Percentiles rank a stretch among this genome's conserved stretches.
Conservation (phyloP, 1,140 invertebrate species). For the Nephila pilipes region DNA sequence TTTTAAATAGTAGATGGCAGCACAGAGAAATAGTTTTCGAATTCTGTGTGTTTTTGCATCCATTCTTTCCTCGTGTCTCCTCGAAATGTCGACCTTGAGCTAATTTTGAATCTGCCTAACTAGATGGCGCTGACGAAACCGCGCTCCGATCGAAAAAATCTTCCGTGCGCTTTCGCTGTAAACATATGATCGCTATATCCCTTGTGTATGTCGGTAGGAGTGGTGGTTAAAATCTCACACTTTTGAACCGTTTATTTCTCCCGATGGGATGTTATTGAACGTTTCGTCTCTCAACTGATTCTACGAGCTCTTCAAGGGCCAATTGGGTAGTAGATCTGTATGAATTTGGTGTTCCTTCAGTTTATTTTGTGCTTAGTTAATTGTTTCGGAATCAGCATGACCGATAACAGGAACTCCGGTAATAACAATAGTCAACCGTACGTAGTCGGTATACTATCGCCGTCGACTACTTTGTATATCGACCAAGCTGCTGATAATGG, state of each 20-base stretch:
- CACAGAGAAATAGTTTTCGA: neutral
- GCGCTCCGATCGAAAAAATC: slow-evolving; percentile 39
- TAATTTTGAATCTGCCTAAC: slow-evolving; percentile 40
- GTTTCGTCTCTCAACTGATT: slow-evolving; percentile 15
- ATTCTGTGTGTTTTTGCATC: neutral
- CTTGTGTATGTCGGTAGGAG: slow-evolving; percentile 63
- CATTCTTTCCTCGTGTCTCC: slow-evolving; percentile 11
- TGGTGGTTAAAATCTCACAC: slow-evolving; percentile 22
- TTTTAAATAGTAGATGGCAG: slow-evolving; percentile 37
- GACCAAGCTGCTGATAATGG: slow-evolving; percentile 56
- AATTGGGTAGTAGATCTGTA: slow-evolving; percentile 43
- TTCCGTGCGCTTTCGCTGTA: slow-evolving; percentile 58
- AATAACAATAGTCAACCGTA: slow-evolving; percentile 56
- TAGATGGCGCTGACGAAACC: slow-evolving; percentile 68
- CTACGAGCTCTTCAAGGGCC: neutral
- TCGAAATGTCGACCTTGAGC: slow-evolving; percentile 66
- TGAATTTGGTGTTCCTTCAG: slow-evolving; percentile 37
- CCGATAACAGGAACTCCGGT: slow-evolving; percentile 60
- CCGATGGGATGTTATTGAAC: neutral
- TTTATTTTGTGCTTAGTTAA: slow-evolving; percentile 38
- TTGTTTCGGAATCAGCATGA: slow-evolving; percentile 19
- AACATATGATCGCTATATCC: slow-evolving; percentile 73
- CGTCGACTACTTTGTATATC: slow-evolving; percentile 68
- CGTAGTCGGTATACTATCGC: slow-evolving; percentile 73
- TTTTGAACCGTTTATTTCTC: neutral